These are phyloP conservation scores for Muraenolepis orangiensis DNA, from an alignment of 2,797 vertebrate species.

Conservation along the genomic window DNA sequence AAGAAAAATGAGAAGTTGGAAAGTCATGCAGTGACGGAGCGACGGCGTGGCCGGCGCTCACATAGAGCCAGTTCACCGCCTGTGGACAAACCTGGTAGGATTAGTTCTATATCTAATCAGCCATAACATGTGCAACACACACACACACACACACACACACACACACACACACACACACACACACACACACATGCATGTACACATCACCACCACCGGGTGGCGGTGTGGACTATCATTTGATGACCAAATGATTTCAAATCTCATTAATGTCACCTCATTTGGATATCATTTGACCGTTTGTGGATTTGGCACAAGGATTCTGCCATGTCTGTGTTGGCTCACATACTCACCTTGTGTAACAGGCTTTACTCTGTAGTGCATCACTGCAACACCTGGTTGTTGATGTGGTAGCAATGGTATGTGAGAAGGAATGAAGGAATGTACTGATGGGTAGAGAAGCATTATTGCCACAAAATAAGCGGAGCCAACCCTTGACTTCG, in stretches of 20 bases:
- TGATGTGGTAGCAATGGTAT: neutral
- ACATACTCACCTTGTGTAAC: neutral
- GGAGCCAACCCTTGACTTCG: neutral
- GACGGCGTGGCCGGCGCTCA: neutral
- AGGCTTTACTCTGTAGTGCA: neutral
- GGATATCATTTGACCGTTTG: neutral
- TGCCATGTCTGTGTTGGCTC: neutral
- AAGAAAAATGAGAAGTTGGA: slow-evolving; percentile 7
- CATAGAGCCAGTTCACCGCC: neutral
- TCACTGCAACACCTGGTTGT: neutral
- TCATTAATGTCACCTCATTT: slow-evolving; percentile 1
- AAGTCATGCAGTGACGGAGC: slow-evolving; percentile 26
- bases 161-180: neutral
- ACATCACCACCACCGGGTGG: slow-evolving; percentile 41
- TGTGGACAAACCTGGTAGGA: neutral
- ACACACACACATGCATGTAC: neutral
- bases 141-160: slow-evolving; percentile 8
- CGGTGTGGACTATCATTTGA: slow-evolving; percentile 44
- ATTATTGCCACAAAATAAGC: neutral
- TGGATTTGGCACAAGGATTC: neutral
- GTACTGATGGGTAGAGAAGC: neutral
- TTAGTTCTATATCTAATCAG: neutral
- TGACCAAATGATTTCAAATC: slow-evolving; percentile 42
- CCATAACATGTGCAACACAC: slow-evolving; percentile 9
- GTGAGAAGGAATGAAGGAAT: neutral